Evolutionary conservation across 2,797 vertebrate species (phyloP), one percentile per base, ranked within the genome.

Genomic region (Luscinia luscinia): DNA sequence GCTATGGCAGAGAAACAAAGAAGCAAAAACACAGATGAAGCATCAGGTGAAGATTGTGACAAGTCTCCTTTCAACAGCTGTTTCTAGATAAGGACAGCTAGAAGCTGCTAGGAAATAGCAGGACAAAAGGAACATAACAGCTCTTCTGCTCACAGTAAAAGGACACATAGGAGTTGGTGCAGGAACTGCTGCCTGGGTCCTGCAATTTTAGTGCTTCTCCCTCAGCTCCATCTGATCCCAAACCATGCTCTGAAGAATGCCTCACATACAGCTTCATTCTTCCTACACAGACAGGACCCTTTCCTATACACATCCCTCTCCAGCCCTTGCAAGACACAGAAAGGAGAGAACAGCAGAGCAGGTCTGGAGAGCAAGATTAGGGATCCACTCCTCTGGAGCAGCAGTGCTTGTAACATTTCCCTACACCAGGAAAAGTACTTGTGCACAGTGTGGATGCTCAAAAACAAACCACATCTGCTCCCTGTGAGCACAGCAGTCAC

Each of bases 1-100:
- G 57, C 99, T 99, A 90, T 1, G 0, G 45, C 77, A 90, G 54
- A 90, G 52, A 48, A 86, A 54, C 48, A 23, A 84, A 36, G 34
- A 69, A 87, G 22, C 67, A 30, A 80, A 26, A 80, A 49, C 32
- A 85, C 15, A 81, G 58, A 48, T 32, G 43, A 93, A 90, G 73
- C n/a, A 62, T 67, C n/a, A 90, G 0, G 4, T 27, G 58, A 55
- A 81, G 12, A 82, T 58, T 91, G 34, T 22, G 11, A 17, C 15
- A 70, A 48, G 13, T 70, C 57, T 73, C 26, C 2, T 23, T 54
- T 61, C 59, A 78, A 38, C 63, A 75, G 46, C 16, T 85, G n/a
- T 48, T 38, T 28, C 34, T 68, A 67, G 14, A 32, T 30, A 17
- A 59, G 16, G 34, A 58, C 30, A 91, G 34, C 22, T 28, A 54